Percentiles rank a stretch among this genome's conserved stretches.
Evolutionary conservation across 2,113 vertebrate genomes (phyloP).

Genomic region (Haemorhous mexicanus): DNA sequence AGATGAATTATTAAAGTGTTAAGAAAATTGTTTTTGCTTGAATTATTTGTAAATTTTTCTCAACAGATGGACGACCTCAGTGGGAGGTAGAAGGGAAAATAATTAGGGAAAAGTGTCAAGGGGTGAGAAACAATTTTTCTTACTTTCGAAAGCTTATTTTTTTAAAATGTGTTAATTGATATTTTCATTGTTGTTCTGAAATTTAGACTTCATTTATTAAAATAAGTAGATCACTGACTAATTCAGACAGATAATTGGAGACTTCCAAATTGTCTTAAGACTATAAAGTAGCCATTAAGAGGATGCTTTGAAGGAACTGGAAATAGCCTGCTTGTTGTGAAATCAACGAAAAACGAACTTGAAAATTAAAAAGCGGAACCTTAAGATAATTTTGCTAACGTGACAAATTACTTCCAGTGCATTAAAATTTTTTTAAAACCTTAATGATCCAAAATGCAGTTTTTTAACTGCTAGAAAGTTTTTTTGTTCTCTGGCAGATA

Average conservation of each 20-base stretch:
- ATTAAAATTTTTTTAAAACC: not conserved
- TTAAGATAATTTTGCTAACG: not conserved
- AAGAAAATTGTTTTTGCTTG: slow-evolving; percentile 27
- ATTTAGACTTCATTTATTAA: not conserved
- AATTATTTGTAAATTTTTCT: slow-evolving; percentile 65
- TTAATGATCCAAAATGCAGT: not conserved
- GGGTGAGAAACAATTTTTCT: slow-evolving; percentile 81
- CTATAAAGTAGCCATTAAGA: not conserved
- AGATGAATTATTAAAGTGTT: not conserved
- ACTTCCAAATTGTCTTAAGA: not conserved
- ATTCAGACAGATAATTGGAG: slow-evolving; percentile 10
- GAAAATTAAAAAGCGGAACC: not conserved
- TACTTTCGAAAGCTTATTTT: slow-evolving; percentile 21
- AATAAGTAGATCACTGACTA: not conserved
- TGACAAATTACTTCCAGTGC: not conserved
- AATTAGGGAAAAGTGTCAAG: slow-evolving; percentile 92
- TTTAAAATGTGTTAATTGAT: not conserved
- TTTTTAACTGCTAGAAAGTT: not conserved
- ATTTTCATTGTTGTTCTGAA: not conserved
- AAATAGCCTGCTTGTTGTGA: not conserved
- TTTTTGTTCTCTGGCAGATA: not conserved
- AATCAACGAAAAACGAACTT: not conserved
- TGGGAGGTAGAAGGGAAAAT: slow-evolving; percentile 99
- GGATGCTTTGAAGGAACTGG: not conserved
- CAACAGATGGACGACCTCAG: slow-evolving; percentile 92